Conservation (phyloP, 2,113 vertebrate genomes). For the Peucedramus taeniatus region DNA sequence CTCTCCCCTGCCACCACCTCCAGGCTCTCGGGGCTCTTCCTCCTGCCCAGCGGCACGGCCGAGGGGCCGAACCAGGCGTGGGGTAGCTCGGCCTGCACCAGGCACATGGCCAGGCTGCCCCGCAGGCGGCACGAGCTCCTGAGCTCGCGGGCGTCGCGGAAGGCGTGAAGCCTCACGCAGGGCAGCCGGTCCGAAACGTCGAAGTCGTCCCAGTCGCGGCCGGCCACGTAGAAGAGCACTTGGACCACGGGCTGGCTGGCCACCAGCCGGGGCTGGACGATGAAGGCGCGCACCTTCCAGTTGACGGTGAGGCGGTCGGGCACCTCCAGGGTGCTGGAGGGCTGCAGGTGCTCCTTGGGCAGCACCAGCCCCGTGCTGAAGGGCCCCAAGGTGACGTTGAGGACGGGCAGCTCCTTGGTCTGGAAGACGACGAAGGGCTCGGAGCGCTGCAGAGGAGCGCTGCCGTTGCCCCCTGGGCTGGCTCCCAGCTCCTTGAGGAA, state of each 20-base stretch:
- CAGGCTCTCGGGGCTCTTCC: slow-evolving; percentile 77
- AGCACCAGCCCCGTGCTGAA: slow-evolving; percentile 87
- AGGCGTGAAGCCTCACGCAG: slow-evolving; percentile 90
- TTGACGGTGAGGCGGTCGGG: slow-evolving; percentile 90
- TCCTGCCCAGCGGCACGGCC: slow-evolving; percentile 75
- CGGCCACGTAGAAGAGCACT: slow-evolving; percentile 95
- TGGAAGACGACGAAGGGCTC: slow-evolving; percentile 98
- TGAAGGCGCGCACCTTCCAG: slow-evolving; percentile 98
- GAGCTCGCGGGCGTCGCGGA: slow-evolving; percentile 87
- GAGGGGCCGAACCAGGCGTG: slow-evolving; percentile 88
- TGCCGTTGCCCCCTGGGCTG: slow-evolving; percentile 44
- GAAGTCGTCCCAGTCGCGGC: slow-evolving; percentile 95
- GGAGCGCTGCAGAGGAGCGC: slow-evolving; percentile 77
- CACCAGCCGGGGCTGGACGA: slow-evolving; percentile 86
- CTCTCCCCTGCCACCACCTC: slow-evolving; percentile 71
- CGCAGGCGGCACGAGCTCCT: slow-evolving; percentile 90
- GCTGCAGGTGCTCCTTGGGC: slow-evolving; percentile 91
- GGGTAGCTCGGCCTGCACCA: slow-evolving; percentile 90
- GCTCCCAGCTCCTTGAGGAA: slow-evolving; percentile 84
- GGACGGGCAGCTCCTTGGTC: slow-evolving; percentile 90
- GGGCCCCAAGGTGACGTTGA: slow-evolving; percentile 91
- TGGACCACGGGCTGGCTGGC: slow-evolving; percentile 88
- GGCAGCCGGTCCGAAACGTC: slow-evolving; percentile 86
- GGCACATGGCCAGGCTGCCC: slow-evolving; percentile 88
- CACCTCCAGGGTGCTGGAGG: slow-evolving; percentile 90